Evolutionary conservation across 1,140 invertebrate species (phyloP).

Genomic region (Papilio polytes): DNA sequence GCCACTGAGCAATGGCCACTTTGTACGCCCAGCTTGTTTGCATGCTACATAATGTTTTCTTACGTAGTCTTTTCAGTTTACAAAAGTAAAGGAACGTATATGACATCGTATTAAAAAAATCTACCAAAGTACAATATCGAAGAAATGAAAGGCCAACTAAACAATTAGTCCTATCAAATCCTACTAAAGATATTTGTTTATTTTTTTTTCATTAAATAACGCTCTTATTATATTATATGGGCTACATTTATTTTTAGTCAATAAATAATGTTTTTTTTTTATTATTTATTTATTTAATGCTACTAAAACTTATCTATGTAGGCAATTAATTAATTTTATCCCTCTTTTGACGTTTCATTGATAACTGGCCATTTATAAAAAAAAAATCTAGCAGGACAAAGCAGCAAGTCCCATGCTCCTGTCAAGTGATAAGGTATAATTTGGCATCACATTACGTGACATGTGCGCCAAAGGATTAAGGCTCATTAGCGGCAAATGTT

Average conservation of each 20-base stretch:
- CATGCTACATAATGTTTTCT: background rate
- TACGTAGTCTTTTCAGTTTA: background rate
- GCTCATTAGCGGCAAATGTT: conserved; percentile 71
- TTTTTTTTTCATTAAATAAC: background rate
- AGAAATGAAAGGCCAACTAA: background rate
- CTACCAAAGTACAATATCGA: background rate
- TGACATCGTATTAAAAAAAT: background rate
- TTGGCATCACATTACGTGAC: conserved; percentile 62
- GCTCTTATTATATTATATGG: background rate
- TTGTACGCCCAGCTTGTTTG: conserved; percentile 20
- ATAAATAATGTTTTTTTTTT: too few relatives aligned
- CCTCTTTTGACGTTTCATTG: background rate
- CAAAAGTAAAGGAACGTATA: background rate
- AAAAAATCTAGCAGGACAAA: conserved; percentile 16
- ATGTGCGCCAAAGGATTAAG: conserved; percentile 70
- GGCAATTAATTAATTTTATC: background rate
- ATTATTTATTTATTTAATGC: too few relatives aligned
- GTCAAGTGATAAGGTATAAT: conserved; percentile 72
- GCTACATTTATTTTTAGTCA: too few relatives aligned
- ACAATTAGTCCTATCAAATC: background rate
- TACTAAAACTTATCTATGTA: background rate
- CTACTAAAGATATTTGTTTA: background rate
- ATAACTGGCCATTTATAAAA: background rate
- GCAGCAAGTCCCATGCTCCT: conserved; percentile 16
- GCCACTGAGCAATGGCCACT: conserved; percentile 2